Base-by-base conservation (phyloP, 2,797 vertebrate genomes). In the Bovichtus variegatus region DNA sequence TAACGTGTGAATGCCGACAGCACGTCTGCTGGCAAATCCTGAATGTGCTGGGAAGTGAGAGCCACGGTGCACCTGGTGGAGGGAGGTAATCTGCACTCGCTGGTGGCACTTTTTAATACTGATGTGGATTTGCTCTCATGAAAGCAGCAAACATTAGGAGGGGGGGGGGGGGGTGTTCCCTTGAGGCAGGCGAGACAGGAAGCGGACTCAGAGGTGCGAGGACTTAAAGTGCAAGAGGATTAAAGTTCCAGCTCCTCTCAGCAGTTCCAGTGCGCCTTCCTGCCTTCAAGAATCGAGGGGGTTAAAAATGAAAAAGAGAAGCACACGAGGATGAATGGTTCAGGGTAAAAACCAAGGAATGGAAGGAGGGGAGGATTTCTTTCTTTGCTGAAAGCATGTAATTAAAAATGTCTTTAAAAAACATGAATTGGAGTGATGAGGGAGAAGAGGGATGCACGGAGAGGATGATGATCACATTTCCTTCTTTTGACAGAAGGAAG, bases 181-280 rank as follows among this genome's bases (percentile, higher is more conserved):
- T 74, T 60, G 63, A 79, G 79, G 87, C 67, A 70, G 83, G 74
- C 23, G 67, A 78, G 89, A 81, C 74, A 74, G 78, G 63, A 91
- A 82, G 69, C 70, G 31, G 81, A 87, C 41, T 76, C 41, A 62
- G 74, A 87, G 83, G 85, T 71, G 76, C 74, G 19, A 87, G 82
- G 87, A 87, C 81, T 85, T 93, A 93, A 94, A 95, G 94, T 95
- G 94, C 95, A 92, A 83, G 74, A 86, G 83, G 83, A 81, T 54
- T 81, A 91, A 88, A 90, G 82, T 87, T 92, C 73, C 72, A 80
- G 86, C 80, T 90, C 85, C 83, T 91, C 84, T 87, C 74, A 70
- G 81, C 71, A 80, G 85, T 78, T 91, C 82, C 84, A 71, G 74
- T 84, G 85, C 59, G 15, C 71, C 78, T 68, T 78, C 80, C 77